Evolutionary conservation across 2,888 invertebrate species (phyloP).

Genomic region (Catocala nupta): DNA sequence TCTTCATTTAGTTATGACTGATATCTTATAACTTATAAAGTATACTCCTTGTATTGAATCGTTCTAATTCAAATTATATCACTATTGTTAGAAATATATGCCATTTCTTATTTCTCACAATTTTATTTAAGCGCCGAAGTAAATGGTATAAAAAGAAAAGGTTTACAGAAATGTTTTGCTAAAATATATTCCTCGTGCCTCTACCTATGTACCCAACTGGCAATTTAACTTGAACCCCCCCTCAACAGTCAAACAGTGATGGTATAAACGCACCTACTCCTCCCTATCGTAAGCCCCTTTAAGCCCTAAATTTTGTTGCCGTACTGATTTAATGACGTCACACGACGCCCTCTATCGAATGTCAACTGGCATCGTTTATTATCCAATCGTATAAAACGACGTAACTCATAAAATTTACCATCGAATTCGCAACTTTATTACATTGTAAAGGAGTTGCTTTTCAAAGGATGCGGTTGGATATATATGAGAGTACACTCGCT

Average conservation of each 20-base stretch:
- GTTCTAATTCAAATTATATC: too few species aligned
- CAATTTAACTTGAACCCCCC: conserved; percentile 41
- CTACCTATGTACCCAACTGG: conserved; percentile 32
- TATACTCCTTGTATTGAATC: conserved; percentile 5
- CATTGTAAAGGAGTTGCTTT: background rate
- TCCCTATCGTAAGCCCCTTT: conserved; percentile 71
- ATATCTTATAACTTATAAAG: too few species aligned
- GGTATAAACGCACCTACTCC: conserved; percentile 55
- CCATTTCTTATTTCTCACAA: too few species aligned
- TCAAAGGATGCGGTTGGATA: background rate
- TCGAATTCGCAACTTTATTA: conserved; percentile 18
- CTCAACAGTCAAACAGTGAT: conserved; percentile 48
- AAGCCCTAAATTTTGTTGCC: conserved; percentile 82
- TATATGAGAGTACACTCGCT: conserved; percentile 41
- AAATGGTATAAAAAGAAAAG: background rate
- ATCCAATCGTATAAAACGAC: conserved; percentile 37
- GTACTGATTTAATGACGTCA: conserved; percentile 87
- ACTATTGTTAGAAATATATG: too few species aligned
- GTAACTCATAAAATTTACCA: conserved; percentile 23
- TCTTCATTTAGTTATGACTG: too few species aligned
- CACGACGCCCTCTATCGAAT: conserved; percentile 85
- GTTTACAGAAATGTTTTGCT: background rate
- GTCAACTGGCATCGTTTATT: conserved; percentile 80
- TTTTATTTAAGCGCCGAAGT: background rate
- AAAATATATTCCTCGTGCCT: conserved; percentile 32